Percentiles rank a stretch among this genome's conserved stretches.
Evolutionary conservation across 2,113 vertebrate genomes (phyloP).

Genomic region (Pangasianodon gigas): DNA sequence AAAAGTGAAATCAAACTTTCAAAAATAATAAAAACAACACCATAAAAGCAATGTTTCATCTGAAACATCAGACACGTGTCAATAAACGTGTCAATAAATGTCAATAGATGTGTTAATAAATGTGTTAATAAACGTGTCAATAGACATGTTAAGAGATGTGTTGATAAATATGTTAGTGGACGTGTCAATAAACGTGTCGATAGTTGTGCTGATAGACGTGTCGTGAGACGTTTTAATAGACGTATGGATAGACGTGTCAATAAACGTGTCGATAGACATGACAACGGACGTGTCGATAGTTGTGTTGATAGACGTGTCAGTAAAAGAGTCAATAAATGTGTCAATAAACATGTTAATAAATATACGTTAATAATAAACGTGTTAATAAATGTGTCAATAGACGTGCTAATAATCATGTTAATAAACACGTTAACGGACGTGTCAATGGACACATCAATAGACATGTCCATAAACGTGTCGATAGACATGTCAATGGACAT

Average conservation of each 20-base stretch:
- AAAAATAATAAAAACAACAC: not conserved
- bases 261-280: too few relatives aligned
- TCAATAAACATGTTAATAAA: too few relatives aligned
- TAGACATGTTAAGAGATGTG: not conserved
- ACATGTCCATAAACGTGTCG: too few relatives aligned
- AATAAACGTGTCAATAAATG: not conserved
- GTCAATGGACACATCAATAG: not conserved
- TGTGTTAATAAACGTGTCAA: not conserved
- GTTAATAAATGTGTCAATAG: too few relatives aligned
- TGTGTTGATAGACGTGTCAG: too few relatives aligned
- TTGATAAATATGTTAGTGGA: not conserved
- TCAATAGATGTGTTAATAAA: not conserved
- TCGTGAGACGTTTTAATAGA: not conserved
- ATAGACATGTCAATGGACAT: too few relatives aligned
- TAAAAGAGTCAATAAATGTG: not conserved
- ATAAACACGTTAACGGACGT: not conserved
- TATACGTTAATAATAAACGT: too few relatives aligned
- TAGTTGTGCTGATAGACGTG: too few relatives aligned
- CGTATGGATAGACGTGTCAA: not conserved
- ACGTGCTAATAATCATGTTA: too few relatives aligned
- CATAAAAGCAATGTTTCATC: not conserved
- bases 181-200: not conserved
- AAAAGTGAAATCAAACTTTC: slow-evolving; percentile 23
- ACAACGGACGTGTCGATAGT: too few relatives aligned
- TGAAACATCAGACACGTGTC: not conserved